Evolutionary conservation across 2,888 invertebrate genomes (phyloP).

Genomic region (Antheraea assamensis): DNA sequence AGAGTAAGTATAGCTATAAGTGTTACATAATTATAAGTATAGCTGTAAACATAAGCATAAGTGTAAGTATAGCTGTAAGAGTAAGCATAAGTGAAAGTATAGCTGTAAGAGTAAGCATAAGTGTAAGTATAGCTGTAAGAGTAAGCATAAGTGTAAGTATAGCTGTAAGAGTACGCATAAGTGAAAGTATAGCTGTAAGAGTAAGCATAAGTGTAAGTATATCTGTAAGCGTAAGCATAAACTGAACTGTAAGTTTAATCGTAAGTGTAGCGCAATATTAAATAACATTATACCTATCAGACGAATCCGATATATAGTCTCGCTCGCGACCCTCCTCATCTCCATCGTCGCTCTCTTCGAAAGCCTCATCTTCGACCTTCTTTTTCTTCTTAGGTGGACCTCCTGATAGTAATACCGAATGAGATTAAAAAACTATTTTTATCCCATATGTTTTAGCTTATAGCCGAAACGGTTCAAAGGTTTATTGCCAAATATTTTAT

Average conservation of each 20-base stretch:
- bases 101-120: too few species aligned
- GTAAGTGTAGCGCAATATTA: background rate
- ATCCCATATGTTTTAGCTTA: background rate
- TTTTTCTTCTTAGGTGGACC: slow-evolving; percentile 89
- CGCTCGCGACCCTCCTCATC: slow-evolving; percentile 97
- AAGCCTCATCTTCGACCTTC: slow-evolving; percentile 93
- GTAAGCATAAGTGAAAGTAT: background rate
- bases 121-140: background rate
- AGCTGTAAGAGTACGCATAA: too few species aligned
- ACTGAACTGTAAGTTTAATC: background rate
- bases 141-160: background rate
- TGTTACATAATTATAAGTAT: too few species aligned
- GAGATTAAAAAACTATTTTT: background rate
- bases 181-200: background rate
- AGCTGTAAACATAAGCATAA: background rate
- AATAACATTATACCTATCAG: slow-evolving; percentile 81
- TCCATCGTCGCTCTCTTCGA: slow-evolving; percentile 98
- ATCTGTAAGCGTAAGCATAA: background rate
- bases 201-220: background rate
- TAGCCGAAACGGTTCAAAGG: background rate
- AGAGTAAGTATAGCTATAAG: background rate
- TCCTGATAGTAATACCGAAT: slow-evolving; percentile 40
- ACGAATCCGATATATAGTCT: slow-evolving; percentile 96
- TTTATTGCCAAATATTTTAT: too few species aligned
- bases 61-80: too few species aligned